Conservation (phyloP, 2,797 vertebrate genomes). For the Malacoraja senta region DNA sequence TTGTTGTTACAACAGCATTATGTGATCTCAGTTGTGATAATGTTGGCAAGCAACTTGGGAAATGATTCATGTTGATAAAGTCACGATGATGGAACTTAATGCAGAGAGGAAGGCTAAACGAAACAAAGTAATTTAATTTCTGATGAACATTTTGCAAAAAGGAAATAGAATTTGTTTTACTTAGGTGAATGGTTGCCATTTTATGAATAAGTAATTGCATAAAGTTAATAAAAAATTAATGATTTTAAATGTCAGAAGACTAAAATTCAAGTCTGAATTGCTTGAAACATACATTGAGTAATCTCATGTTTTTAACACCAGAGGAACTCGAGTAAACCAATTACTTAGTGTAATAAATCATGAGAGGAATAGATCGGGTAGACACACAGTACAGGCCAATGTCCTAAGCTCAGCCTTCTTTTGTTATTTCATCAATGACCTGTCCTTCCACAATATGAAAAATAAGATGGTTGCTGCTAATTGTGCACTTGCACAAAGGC, state of each 20-base stretch:
- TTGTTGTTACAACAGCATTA: not conserved
- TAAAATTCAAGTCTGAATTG: not conserved
- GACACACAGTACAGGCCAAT: too few species aligned
- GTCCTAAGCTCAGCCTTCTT: too few species aligned
- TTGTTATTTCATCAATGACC: too few species aligned
- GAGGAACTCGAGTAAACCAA: not conserved
- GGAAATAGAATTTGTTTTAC: not conserved
- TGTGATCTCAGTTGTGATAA: not conserved
- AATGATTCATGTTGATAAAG: not conserved
- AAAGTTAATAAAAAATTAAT: not conserved
- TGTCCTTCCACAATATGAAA: too few species aligned
- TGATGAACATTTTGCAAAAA: not conserved
- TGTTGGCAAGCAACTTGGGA: not conserved
- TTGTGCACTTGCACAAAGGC: too few species aligned
- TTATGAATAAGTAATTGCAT: not conserved
- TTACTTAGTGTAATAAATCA: not conserved
- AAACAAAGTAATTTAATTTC: not conserved
- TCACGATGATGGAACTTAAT: not conserved
- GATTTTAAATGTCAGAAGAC: not conserved
- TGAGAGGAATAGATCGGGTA: too few species aligned
- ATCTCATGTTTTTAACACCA: not conserved
- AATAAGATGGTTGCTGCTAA: too few species aligned
- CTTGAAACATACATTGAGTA: not conserved
- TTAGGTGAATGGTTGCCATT: not conserved
- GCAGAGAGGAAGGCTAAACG: not conserved